Evolutionary conservation across 2,113 vertebrate species (phyloP), one percentile per base, ranked within the genome.

Genomic region (Malurus melanocephalus): DNA sequence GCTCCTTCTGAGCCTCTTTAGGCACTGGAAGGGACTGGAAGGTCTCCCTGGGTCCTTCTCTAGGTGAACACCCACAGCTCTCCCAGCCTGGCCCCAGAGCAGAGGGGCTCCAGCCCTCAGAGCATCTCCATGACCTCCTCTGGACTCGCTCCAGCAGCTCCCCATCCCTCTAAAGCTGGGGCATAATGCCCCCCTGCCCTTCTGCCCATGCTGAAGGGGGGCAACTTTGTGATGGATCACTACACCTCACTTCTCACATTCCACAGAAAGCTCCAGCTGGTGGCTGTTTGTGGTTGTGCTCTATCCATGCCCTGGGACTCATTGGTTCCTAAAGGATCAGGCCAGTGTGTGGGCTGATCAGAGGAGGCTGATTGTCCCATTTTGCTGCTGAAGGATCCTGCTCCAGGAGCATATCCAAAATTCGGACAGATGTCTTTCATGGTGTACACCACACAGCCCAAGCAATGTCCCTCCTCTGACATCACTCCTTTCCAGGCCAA

Each of bases 231-330:
- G 51, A 28, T 57, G 27, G 55, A 87, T 52, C 65, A 43, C 21
- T 46, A 51, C 27, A 46, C 9, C 10, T 80, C 23, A 21, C 13
- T 38, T 15, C 43, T 43, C 49, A 30, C 2, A 18, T 19, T 12
- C 1, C 1, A 40, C 59, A 67, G 51, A n/a, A 76, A 64, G 61
- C 33, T n/a, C 6, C 22, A 46, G 0, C 6, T 23, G 7, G 19
- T 13, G 26, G 56, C 17, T 71, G 32, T 4, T 22, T 11, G 9
- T 4, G 32, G 22, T 32, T 33, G 59, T 23, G 28, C 55, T 49
- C 56, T 62, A 33, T 20, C 56, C 48, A 18, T 13, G 46, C 6
- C 55, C 27, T 10, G 2, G 9, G 46, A 27, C 19, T 79, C 68
- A 30, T 2, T 48, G 56, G 14, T 72, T 62, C 43, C 38, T 26